These are phyloP conservation scores for Podarcis lilfordi DNA, from an alignment of 2,797 vertebrate species.

Conservation along the genomic window DNA sequence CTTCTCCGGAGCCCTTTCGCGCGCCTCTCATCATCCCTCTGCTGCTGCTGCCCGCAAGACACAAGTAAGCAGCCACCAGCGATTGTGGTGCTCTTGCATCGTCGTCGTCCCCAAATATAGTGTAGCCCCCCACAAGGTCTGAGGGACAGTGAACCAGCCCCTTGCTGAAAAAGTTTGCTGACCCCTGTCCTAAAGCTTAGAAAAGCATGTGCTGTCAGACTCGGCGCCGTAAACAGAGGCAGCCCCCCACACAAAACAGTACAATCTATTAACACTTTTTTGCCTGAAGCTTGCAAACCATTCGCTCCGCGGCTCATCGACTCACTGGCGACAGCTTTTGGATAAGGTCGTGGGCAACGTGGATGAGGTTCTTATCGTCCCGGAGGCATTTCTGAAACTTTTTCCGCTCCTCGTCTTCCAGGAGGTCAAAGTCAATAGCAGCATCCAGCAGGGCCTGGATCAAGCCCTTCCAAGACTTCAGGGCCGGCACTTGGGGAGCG, in stretches of 20 bases:
- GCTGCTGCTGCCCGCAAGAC: too few species aligned
- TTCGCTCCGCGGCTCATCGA: background rate
- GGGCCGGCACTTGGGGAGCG: conserved; percentile 92
- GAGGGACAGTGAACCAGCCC: too few species aligned
- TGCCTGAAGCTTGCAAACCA: background rate
- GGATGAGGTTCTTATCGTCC: conserved; percentile 95
- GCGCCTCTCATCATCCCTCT: too few species aligned
- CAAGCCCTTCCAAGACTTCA: conserved; percentile 96
- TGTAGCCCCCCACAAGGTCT: too few species aligned
- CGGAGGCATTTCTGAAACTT: conserved; percentile 94
- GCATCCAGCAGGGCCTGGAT: conserved; percentile 95
- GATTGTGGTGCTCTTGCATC: too few species aligned
- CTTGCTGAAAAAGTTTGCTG: too few species aligned
- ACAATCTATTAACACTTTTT: background rate
- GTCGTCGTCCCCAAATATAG: too few species aligned
- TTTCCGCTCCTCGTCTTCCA: conserved; percentile 93
- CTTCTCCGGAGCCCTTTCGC: too few species aligned
- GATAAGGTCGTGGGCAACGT: conserved; percentile 96
- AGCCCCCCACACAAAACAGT: background rate
- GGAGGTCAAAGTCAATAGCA: conserved; percentile 93
- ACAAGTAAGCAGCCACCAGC: too few species aligned
- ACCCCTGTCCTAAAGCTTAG: background rate
- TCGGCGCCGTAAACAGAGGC: background rate
- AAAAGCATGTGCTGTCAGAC: background rate
- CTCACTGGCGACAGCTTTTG: conserved; percentile 97